phyloP scores from a whole-genome alignment of 2,113 vertebrate genomes.

The Corydoras sp. region DNA sequence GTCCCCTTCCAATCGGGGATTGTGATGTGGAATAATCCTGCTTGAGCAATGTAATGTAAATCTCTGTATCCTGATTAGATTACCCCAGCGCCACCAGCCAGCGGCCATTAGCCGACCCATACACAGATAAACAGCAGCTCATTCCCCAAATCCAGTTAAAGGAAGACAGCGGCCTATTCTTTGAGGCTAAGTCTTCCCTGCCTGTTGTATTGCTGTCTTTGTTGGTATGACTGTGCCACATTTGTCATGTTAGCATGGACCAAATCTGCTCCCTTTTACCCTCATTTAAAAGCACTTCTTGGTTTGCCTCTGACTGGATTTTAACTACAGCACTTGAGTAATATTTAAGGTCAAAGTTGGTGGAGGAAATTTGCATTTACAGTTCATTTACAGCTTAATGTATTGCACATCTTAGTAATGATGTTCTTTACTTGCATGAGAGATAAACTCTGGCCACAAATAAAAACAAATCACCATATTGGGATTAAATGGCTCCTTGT shows the following conservation, averaged over 20 bases:
- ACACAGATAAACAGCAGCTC: constrained; percentile 47
- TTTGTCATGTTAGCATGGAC: constrained; percentile 14
- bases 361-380: neutral
- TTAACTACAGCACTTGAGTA: neutral
- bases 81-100: constrained; percentile 44
- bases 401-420: constrained; percentile 1
- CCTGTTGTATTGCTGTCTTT: constrained; percentile 25
- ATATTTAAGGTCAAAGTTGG: neutral
- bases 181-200: constrained; percentile 27
- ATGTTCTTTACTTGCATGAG: neutral
- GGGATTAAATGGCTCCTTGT: constrained; percentile 6
- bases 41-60: constrained; percentile 51
- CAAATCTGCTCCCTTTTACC: constrained; percentile 13
- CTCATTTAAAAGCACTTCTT: neutral
- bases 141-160: constrained; percentile 50
- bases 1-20: constrained; percentile 49
- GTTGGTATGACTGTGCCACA: constrained; percentile 34
- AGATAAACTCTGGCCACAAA: neutral
- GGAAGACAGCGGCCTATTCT: constrained; percentile 36
- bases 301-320: neutral
- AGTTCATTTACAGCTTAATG: neutral
- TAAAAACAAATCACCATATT: neutral
- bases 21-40: constrained; percentile 50
- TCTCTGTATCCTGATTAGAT: constrained; percentile 53
- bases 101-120: constrained; percentile 42